Conservation (phyloP, 2,888 invertebrate species). For the Melinaea marsaeus region DNA sequence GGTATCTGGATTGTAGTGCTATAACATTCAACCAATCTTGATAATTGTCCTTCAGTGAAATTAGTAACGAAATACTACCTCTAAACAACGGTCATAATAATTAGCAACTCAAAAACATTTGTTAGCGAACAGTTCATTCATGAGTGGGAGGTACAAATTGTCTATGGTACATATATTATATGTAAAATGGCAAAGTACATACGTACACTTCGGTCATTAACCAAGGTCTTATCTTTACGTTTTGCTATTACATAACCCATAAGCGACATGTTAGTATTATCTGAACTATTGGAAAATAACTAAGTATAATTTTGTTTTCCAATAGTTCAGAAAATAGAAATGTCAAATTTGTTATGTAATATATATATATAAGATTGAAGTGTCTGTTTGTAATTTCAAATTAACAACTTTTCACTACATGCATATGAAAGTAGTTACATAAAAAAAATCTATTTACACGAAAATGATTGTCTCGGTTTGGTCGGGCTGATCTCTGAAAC, state of each 20-base stretch:
- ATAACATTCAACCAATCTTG: conserved; percentile 5
- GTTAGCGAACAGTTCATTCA: conserved; percentile 36
- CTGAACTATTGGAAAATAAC: too few relatives aligned
- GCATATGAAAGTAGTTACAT: too few relatives aligned
- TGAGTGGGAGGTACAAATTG: conserved; percentile 2
- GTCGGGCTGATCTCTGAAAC: too few relatives aligned
- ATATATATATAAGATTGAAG: too few relatives aligned
- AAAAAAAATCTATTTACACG: too few relatives aligned
- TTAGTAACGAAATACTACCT: conserved; percentile 20
- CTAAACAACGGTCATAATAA: conserved; percentile 49
- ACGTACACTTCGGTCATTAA: not conserved
- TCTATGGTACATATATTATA: not conserved
- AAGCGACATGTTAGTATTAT: not conserved
- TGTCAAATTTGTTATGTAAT: too few relatives aligned
- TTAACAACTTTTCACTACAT: too few relatives aligned
- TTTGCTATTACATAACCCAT: not conserved
- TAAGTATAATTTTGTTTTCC: not conserved
- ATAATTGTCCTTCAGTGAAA: conserved; percentile 19
- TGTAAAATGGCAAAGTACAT: not conserved
- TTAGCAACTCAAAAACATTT: conserved; percentile 47
- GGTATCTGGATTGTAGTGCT: too few relatives aligned
- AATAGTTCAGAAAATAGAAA: not conserved
- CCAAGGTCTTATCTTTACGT: not conserved
- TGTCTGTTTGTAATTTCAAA: too few relatives aligned
- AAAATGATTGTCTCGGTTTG: too few relatives aligned